Percentiles rank a stretch among this genome's conserved stretches.
These are phyloP conservation scores for Columbina picui DNA, from an alignment of 2,113 vertebrate species.

Conservation along the genomic window DNA sequence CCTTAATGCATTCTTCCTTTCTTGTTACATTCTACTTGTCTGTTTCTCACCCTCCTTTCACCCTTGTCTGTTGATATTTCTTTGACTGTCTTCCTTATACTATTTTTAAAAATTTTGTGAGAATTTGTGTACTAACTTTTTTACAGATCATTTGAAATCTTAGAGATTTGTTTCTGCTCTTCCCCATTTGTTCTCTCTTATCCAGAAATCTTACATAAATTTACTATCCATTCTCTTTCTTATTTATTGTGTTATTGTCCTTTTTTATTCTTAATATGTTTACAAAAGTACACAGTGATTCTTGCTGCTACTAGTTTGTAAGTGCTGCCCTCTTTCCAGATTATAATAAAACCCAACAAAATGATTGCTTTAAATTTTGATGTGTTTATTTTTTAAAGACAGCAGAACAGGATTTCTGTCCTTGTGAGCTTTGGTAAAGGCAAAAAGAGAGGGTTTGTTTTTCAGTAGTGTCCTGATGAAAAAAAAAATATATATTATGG, in stretches of 20 bases:
- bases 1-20: neutral
- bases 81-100: neutral
- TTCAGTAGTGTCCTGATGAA: neutral
- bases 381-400: neutral
- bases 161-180: neutral
- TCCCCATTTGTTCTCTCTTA: neutral
- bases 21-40: neutral
- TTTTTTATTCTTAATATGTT: neutral
- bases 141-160: neutral
- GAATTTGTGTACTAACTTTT: neutral
- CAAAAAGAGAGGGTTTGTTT: neutral
- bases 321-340: neutral
- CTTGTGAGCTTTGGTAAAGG: neutral
- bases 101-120: neutral
- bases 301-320: neutral
- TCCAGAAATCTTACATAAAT: neutral
- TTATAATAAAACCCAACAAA: neutral
- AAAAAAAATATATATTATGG: neutral
- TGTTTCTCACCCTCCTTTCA: neutral
- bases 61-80: neutral
- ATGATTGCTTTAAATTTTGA: neutral
- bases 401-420: neutral
- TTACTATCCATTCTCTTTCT: neutral
- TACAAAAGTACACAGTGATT: neutral
- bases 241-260: neutral